These are phyloP conservation scores for Dendrolimus kikuchii DNA, from an alignment of 1,140 invertebrate genomes.

Conservation along the genomic window DNA sequence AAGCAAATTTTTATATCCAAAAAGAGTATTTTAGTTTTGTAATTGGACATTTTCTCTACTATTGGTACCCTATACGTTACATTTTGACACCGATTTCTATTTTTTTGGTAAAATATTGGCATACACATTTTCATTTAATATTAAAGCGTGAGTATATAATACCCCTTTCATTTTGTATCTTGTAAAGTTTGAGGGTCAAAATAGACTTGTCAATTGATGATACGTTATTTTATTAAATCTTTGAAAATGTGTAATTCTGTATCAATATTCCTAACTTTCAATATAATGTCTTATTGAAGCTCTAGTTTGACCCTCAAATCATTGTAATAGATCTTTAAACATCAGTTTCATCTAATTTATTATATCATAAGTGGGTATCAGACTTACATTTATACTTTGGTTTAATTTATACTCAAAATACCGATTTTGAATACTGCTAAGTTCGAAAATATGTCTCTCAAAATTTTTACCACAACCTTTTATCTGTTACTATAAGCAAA, in stretches of 20 bases:
- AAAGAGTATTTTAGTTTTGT: constrained; percentile 31
- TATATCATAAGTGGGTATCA: constrained; percentile 32
- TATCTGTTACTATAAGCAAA: constrained; percentile 49
- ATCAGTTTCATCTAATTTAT: constrained; percentile 4
- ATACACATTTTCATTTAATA: constrained; percentile 36
- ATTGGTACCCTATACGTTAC: constrained; percentile 64
- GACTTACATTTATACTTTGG: constrained; percentile 39
- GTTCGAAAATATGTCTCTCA: constrained; percentile 66
- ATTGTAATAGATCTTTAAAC: too few relatives aligned
- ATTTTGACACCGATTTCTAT: constrained; percentile 63
- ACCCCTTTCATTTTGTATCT: constrained; percentile 21
- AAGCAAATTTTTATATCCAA: constrained; percentile 48
- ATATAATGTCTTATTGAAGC: too few relatives aligned
- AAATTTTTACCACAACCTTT: constrained; percentile 68
- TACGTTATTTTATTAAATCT: too few relatives aligned
- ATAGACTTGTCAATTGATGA: too few relatives aligned
- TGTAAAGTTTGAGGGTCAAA: constrained; percentile 31
- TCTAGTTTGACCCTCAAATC: too few relatives aligned
- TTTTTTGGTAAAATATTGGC: constrained; percentile 41
- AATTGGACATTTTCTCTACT: constrained; percentile 34
- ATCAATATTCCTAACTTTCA: too few relatives aligned
- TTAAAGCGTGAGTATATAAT: constrained; percentile 31
- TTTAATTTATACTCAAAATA: constrained; percentile 51
- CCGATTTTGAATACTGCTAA: constrained; percentile 48
- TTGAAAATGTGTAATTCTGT: too few relatives aligned